Conservation (phyloP, 2,888 invertebrate genomes). For the Lepidocyrtoides sp. region DNA sequence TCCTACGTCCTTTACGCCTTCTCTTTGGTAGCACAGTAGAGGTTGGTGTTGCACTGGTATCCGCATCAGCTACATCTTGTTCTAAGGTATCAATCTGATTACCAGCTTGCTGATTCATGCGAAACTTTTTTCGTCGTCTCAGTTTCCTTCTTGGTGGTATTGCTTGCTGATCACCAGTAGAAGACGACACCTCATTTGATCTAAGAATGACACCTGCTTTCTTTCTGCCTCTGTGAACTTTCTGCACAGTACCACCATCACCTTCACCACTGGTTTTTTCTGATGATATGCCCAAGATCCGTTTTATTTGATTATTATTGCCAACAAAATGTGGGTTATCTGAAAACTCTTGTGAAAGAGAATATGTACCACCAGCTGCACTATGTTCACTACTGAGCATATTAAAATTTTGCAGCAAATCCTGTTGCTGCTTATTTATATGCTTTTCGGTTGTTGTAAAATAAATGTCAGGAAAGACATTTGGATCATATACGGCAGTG, state of each 20-base stretch:
- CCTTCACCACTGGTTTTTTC: constrained; percentile 48
- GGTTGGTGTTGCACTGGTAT: constrained; percentile 26
- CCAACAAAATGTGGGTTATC: constrained; percentile 44
- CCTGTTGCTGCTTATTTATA: constrained; percentile 27
- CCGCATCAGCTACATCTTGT: constrained; percentile 41
- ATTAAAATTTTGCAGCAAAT: constrained; percentile 16
- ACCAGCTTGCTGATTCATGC: constrained; percentile 20
- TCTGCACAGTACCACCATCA: background rate
- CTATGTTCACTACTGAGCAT: background rate
- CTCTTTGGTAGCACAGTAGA: constrained; percentile 26
- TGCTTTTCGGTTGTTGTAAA: constrained; percentile 84
- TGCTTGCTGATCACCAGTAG: background rate
- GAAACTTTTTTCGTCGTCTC: constrained; percentile 74
- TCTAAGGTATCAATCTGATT: constrained; percentile 67
- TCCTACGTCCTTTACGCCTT: constrained; percentile 75
- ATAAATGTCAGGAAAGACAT: constrained; percentile 85
- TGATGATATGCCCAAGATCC: constrained; percentile 48
- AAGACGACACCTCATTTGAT: constrained; percentile 26
- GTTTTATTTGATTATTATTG: constrained; percentile 62
- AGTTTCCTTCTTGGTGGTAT: constrained; percentile 61
- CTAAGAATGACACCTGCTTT: background rate
- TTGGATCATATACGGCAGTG: constrained; percentile 83
- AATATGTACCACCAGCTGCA: background rate
- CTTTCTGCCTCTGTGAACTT: constrained; percentile 14
- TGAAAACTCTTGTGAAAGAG: constrained; percentile 53